Conservation (phyloP, 2,113 vertebrate species). For the Pogona vitticeps region DNA sequence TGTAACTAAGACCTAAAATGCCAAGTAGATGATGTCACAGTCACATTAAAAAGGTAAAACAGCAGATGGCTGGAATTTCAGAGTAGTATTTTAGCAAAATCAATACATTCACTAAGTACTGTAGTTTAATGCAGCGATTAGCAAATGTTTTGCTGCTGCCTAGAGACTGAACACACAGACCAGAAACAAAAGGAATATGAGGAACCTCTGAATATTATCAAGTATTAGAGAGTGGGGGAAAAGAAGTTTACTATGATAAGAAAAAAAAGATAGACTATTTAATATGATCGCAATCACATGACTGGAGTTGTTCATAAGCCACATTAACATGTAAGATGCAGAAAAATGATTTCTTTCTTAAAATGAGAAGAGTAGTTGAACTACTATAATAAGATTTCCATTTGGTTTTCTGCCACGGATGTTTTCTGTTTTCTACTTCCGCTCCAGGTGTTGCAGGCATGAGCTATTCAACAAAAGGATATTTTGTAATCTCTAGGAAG, state of each 20-base stretch:
- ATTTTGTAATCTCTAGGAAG: conserved; percentile 21
- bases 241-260: neutral
- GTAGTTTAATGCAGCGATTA: conserved; percentile 27
- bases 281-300: neutral
- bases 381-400: rapidly evolving
- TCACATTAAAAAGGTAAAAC: neutral
- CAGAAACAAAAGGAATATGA: neutral
- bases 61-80: neutral
- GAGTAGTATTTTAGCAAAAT: neutral
- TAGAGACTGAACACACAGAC: conserved; percentile 3
- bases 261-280: neutral
- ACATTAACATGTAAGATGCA: rapidly evolving
- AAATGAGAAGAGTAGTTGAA: neutral
- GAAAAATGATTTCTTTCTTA: neutral
- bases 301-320: neutral
- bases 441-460: conserved; percentile 17
- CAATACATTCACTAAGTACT: neutral
- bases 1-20: neutral
- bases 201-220: neutral
- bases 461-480: conserved; percentile 8
- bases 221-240: neutral
- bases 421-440: neutral
- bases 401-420: neutral
- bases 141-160: conserved; percentile 14
- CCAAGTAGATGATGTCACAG: neutral